Evolutionary conservation across 2,888 invertebrate species (phyloP), one percentile per base, ranked within the genome.

Genomic region (Tiliacea citrago): DNA sequence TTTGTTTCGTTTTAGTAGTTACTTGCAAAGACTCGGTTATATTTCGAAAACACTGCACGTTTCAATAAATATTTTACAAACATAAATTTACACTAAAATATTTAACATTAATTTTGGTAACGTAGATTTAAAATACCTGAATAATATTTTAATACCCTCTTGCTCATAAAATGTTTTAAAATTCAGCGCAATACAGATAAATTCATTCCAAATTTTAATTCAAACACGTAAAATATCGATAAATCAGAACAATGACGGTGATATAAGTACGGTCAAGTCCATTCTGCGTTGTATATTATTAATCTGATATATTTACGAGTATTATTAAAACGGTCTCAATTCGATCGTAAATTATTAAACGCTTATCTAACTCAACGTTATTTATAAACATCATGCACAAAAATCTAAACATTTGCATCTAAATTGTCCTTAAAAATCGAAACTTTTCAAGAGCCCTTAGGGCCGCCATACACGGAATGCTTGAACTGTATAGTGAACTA

Each of bases 161-260:
- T 18, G n/a, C 29, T 71, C 8, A 6, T 6, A 49, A 77, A 78
- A 47, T 16, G 2, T 18, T 71, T 49, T 29, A 12, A 49, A 49
- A 42, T 49, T 79, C 49, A 45, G 57, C 49, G 49, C 21, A 24
- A 57, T 49, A 49, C 1, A 39, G 5, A 45, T 45, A 8, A 12
- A 35, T 47, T 39, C 1, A 16, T 24, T 24, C 16, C 2, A 47
- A 58, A 66, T 39, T 39, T 39, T 2, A 24, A 55, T 49, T 70
- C 5, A 57, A 42, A 68, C n/a, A 47, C 53, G 51, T 55, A 47
- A 69, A 74, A 39, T 69, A 53, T 77, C 68, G 24, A 53, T 45
- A 45, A 51, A 66, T 77, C 4, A 12, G 18, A 65, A 45, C 35
- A 72, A 55, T 24, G 16, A 42, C 29, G n/a, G 7, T 24, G 4